Percentiles rank a stretch among this genome's conserved stretches.
phyloP scores from a whole-genome alignment of 2,113 vertebrate species.

The Oplegnathus fasciatus region DNA sequence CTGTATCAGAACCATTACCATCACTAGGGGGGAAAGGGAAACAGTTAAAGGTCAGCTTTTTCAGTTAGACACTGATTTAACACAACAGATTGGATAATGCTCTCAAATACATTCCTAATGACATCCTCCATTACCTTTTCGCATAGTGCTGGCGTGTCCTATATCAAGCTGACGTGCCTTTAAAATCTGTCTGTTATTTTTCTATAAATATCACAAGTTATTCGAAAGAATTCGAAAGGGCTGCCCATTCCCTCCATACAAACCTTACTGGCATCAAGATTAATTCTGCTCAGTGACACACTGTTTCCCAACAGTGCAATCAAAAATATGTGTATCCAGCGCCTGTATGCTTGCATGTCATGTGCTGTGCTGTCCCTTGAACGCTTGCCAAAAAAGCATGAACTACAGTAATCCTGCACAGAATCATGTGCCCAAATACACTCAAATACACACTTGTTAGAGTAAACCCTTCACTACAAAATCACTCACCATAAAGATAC shows the following conservation, averaged over 20 bases:
- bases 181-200: neutral
- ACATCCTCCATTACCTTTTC: neutral
- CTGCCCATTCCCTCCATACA: neutral
- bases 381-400: neutral
- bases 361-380: too few relatives aligned
- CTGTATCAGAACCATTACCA: neutral
- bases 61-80: neutral
- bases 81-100: neutral
- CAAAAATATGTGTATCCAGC: neutral
- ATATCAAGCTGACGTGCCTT: neutral
- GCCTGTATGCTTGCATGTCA: neutral
- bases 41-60: neutral
- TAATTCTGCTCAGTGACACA: neutral
- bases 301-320: neutral
- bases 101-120: neutral
- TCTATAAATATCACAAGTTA: neutral
- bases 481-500: neutral
- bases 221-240: neutral
- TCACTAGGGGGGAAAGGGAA: neutral
- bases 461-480: slow-evolving; percentile 6
- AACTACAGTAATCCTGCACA: neutral
- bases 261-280: neutral
- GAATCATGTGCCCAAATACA: neutral
- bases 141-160: neutral
- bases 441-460: neutral